These are phyloP conservation scores for Chaunax sp. DNA, from an alignment of 2,797 vertebrate species.

Conservation along the genomic window DNA sequence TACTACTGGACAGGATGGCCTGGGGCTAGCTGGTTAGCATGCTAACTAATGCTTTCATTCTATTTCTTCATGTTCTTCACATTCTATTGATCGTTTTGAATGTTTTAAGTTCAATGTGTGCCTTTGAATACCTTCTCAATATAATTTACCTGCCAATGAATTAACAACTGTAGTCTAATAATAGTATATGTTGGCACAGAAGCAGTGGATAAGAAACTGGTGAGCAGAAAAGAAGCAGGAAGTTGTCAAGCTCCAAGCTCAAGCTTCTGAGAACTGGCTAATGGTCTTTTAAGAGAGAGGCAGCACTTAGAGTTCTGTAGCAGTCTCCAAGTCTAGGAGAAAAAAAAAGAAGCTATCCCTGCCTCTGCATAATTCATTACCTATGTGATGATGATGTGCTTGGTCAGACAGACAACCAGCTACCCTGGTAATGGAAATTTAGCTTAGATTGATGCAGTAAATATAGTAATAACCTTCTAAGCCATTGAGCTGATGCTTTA, in stretches of 20 bases:
- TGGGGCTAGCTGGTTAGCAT: too few relatives aligned
- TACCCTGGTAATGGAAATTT: constrained; percentile 55
- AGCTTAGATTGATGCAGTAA: constrained; percentile 57
- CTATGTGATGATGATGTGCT: constrained; percentile 67
- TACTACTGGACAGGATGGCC: too few relatives aligned
- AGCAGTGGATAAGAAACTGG: constrained; percentile 49
- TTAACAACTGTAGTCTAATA: constrained; percentile 56
- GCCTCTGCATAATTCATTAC: constrained; percentile 70
- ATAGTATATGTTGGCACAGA: constrained; percentile 61
- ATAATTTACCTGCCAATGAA: constrained; percentile 43
- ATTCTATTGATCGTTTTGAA: too few relatives aligned
- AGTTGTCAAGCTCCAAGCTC: constrained; percentile 57
- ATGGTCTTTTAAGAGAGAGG: constrained; percentile 73
- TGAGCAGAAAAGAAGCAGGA: constrained; percentile 39
- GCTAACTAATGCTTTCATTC: too few relatives aligned
- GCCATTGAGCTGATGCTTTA: constrained; percentile 55
- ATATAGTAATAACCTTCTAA: constrained; percentile 54
- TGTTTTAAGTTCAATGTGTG: too few relatives aligned
- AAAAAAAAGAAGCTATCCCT: constrained; percentile 28
- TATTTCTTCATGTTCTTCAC: too few relatives aligned
- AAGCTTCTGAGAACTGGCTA: constrained; percentile 59
- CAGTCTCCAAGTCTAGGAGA: constrained; percentile 54
- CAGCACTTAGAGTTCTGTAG: constrained; percentile 66
- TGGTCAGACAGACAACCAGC: constrained; percentile 65
- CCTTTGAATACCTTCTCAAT: not conserved